These are phyloP conservation scores for Eulemur rufifrons DNA, from an alignment of 2,113 vertebrate species.

Conservation along the genomic window DNA sequence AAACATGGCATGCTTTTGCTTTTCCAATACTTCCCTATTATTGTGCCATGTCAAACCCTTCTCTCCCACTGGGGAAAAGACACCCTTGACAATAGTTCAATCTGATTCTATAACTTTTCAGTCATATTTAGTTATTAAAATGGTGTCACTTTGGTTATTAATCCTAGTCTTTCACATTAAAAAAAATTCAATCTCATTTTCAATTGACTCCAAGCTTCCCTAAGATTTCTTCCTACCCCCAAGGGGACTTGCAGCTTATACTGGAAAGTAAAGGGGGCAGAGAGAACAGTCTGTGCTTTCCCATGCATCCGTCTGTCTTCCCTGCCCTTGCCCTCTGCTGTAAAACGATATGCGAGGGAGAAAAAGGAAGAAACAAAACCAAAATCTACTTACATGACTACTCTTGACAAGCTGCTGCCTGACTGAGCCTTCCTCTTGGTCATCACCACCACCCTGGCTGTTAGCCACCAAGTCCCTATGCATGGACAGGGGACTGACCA, in stretches of 20 bases:
- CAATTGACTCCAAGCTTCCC: background rate
- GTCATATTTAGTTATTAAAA: background rate
- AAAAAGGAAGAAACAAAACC: accelerated
- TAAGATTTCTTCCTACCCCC: background rate
- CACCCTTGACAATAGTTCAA: background rate
- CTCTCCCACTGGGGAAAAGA: background rate
- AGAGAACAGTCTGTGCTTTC: background rate
- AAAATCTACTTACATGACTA: background rate
- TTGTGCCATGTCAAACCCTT: background rate
- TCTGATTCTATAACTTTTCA: background rate
- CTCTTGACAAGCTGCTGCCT: background rate
- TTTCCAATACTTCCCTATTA: background rate
- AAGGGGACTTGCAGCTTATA: background rate
- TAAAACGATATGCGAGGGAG: background rate
- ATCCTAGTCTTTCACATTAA: background rate
- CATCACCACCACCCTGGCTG: background rate
- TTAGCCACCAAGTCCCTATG: background rate
- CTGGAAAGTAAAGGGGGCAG: background rate
- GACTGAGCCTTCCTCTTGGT: background rate
- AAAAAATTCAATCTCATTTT: background rate
- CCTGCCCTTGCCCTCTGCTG: background rate
- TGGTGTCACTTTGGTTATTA: background rate
- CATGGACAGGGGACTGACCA: background rate
- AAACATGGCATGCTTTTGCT: background rate
- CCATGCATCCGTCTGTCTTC: background rate